Conservation (phyloP, 2,888 invertebrate species). For the Chaetogeoica ovagalla region DNA sequence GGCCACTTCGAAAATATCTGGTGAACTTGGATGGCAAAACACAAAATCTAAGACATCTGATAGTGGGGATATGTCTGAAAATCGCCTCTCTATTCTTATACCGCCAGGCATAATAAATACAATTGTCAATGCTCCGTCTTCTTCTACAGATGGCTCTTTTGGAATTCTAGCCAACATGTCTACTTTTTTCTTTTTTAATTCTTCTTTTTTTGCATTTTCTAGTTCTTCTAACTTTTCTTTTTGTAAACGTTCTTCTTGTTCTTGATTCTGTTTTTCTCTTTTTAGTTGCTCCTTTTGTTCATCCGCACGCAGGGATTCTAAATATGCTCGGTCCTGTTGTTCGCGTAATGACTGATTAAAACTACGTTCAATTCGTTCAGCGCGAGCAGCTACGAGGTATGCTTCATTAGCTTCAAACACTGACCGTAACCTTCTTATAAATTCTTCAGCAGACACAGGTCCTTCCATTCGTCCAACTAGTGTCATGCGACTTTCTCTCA, state of each 20-base stretch:
- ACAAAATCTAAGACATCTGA: constrained; percentile 87
- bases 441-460: constrained; percentile 71
- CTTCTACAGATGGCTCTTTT: constrained; percentile 73
- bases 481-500: constrained; percentile 90
- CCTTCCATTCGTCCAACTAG: constrained; percentile 90
- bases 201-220: constrained; percentile 54
- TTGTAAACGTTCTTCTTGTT: constrained; percentile 44
- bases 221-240: constrained; percentile 48
- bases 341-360: constrained; percentile 83
- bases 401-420: constrained; percentile 75
- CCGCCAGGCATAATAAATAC: constrained; percentile 92
- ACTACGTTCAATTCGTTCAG: constrained; percentile 82
- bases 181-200: constrained; percentile 38
- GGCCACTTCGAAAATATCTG: constrained; percentile 90
- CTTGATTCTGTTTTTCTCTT: constrained; percentile 56
- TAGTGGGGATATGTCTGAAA: constrained; percentile 60
- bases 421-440: constrained; percentile 73
- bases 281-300: constrained; percentile 87
- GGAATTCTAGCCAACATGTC: constrained; percentile 66
- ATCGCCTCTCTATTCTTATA: constrained; percentile 82
- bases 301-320: constrained; percentile 86
- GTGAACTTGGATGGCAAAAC: constrained; percentile 91
- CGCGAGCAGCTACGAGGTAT: constrained; percentile 81
- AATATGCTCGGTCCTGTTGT: constrained; percentile 92
- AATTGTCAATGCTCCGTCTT: constrained; percentile 75